Conservation (phyloP, 2,888 invertebrate genomes). For the Cataglyphis altisquamis region DNA sequence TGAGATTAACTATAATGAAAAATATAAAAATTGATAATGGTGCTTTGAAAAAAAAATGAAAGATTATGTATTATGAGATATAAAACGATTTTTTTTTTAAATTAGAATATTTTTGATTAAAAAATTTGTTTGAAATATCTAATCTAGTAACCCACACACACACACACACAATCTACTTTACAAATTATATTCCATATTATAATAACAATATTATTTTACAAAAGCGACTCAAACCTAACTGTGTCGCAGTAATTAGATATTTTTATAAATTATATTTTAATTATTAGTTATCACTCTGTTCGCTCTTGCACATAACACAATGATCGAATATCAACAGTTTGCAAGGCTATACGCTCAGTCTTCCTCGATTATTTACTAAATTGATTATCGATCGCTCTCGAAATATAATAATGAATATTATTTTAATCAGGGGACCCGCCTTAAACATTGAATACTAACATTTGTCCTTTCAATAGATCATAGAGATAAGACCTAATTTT, state of each 20-base stretch:
- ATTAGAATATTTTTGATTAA: constrained; percentile 15
- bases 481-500: neutral
- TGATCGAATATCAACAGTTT: constrained; percentile 39
- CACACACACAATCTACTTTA: neutral
- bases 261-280: constrained; percentile 40
- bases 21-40: neutral
- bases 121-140: constrained; percentile 10
- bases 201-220: constrained; percentile 7
- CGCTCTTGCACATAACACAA: constrained; percentile 27
- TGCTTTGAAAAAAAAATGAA: neutral
- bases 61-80: neutral
- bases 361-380: constrained; percentile 46
- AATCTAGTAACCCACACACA: neutral
- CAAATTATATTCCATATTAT: neutral
- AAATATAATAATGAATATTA: constrained; percentile 41
- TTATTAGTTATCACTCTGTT: constrained; percentile 1
- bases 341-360: constrained; percentile 48
- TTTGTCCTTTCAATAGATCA: constrained; percentile 20
- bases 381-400: constrained; percentile 1
- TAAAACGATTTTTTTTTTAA: neutral
- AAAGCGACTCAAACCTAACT: neutral
- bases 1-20: constrained; percentile 29
- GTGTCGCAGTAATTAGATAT: neutral
- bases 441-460: constrained; percentile 4
- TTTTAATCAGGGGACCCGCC: neutral